phyloP scores from a whole-genome alignment of 2,888 invertebrate species.

The Tyria jacobaeae region DNA sequence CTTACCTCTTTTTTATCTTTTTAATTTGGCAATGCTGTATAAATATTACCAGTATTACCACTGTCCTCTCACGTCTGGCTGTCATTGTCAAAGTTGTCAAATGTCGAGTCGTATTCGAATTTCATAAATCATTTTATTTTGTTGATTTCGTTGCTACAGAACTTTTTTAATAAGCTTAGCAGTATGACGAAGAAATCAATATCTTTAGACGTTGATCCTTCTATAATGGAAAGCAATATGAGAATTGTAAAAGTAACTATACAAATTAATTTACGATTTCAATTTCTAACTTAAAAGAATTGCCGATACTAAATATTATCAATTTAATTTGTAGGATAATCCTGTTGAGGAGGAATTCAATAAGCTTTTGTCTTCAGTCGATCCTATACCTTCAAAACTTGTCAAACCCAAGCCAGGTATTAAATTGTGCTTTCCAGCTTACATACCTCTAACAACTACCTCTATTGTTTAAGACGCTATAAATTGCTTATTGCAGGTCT shows the following conservation, averaged over 20 bases:
- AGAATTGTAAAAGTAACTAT: slow-evolving; percentile 73
- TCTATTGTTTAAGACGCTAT: neutral
- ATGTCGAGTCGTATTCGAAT: neutral
- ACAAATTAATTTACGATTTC: neutral
- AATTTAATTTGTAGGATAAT: slow-evolving; percentile 72
- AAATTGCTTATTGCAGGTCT: slow-evolving; percentile 85
- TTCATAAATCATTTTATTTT: slow-evolving; percentile 16
- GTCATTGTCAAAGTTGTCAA: neutral
- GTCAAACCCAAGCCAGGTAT: slow-evolving; percentile 90
- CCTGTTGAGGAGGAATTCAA: slow-evolving; percentile 87
- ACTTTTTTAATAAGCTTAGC: slow-evolving; percentile 46
- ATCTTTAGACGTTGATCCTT: slow-evolving; percentile 88
- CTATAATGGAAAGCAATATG: slow-evolving; percentile 87
- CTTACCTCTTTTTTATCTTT: too few species aligned
- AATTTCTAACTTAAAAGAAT: neutral
- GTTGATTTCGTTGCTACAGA: slow-evolving; percentile 39
- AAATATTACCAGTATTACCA: too few species aligned
- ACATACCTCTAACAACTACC: neutral
- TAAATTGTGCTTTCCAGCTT: neutral
- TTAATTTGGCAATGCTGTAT: too few species aligned
- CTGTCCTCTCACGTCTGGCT: too few species aligned
- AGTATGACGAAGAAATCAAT: slow-evolving; percentile 81
- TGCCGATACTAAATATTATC: neutral
- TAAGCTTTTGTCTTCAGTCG: slow-evolving; percentile 82
- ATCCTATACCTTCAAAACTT: slow-evolving; percentile 86